Evolutionary conservation across 23 tunicate genomes (phyloP).

Genomic region (Styela plicata): DNA sequence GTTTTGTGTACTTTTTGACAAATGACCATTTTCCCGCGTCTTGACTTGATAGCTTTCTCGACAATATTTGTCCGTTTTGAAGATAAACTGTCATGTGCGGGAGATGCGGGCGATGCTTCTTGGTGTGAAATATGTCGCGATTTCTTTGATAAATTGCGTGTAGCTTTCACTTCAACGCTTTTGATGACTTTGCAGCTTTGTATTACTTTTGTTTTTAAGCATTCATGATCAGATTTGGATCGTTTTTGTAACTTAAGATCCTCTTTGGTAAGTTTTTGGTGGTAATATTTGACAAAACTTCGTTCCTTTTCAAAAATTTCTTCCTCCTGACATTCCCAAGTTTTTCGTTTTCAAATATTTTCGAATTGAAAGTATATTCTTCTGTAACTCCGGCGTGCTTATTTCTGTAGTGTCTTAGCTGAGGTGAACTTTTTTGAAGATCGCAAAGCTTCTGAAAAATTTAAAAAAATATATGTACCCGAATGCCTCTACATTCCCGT

Average conservation of each 20-base stretch:
- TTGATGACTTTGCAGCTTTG: background rate
- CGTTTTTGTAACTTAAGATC: background rate
- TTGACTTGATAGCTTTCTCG: constrained; percentile 8
- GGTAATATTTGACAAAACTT: too few relatives aligned
- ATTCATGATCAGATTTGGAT: background rate
- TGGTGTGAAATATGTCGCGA: background rate
- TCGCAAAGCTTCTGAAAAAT: too few relatives aligned
- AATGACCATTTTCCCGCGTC: constrained; percentile 13
- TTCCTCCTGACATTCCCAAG: too few relatives aligned
- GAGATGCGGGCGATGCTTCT: background rate
- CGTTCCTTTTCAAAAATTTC: too few relatives aligned
- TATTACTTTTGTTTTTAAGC: background rate
- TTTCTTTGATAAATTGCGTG: background rate
- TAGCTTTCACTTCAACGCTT: background rate
- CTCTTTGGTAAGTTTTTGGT: too few relatives aligned
- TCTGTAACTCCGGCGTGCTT: too few relatives aligned
- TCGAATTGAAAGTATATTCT: too few relatives aligned
- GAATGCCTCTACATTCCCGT: too few relatives aligned
- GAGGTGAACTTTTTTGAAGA: too few relatives aligned
- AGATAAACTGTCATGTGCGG: background rate
- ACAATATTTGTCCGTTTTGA: background rate
- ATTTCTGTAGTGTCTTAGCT: too few relatives aligned
- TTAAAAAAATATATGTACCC: too few relatives aligned
- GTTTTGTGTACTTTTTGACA: constrained; percentile 8
- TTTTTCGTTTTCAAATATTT: too few relatives aligned